Evolutionary conservation across 2,888 invertebrate species (phyloP), one percentile per base, ranked within the genome.

Genomic region (Stratiomys singularior): DNA sequence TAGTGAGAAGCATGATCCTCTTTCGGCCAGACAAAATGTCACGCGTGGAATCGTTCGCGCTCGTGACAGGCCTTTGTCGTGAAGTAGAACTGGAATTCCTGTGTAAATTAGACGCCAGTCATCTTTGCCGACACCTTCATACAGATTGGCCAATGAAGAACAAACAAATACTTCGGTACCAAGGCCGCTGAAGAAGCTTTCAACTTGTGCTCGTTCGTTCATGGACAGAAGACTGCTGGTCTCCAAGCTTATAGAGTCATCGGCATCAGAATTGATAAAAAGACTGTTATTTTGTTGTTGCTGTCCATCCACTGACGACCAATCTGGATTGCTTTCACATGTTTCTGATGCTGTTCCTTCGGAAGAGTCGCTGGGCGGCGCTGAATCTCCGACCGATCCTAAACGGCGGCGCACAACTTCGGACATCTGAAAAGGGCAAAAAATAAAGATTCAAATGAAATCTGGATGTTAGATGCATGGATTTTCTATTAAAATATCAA

Each of bases 161-260:
- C 94, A 92, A 2, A 95, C 94, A 85, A 89, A 93, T 52, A 95
- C 92, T 86, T 93, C 92, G 0, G 94, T 93, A 84, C 94, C 94
- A 79, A 94, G 89, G 74, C 94, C 94, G 79, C 91, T 90, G 83
- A 93, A 93, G 85, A 93, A 93, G 76, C 91, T 90, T 85, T 94
- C 93, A 78, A 94, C 90, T 85, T 93, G 92, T 47, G 89, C 89
- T 76, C 92, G 88, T 84, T 93, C 93, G 79, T 89, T 86, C 76
- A 92, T 92, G 9, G 91, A 89, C 69, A 93, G 89, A 78, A 86
- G 85, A 18, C 86, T 85, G 44, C 83, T 85, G 44, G 86, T 86
- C 76, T 86, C 87, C 18, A 86, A 85, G 82, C 87, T 87, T 3
- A 86, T 82, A 77, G 85, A 85, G 76, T 87, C 87, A 78, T 86